phyloP scores from a whole-genome alignment of 2,113 vertebrate genomes.

The Cepphus grylle region DNA sequence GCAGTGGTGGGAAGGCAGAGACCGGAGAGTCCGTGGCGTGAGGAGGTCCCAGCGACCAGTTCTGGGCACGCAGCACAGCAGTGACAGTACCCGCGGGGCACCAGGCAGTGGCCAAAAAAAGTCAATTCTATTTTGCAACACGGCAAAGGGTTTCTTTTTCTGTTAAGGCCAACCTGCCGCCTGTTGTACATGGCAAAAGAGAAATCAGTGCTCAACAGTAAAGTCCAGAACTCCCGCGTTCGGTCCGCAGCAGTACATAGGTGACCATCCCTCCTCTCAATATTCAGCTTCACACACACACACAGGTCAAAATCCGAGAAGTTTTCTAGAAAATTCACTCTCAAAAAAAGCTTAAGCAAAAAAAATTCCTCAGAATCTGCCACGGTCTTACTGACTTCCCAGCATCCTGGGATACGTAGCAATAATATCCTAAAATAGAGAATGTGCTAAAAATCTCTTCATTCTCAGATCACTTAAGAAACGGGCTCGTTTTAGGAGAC shows the following conservation, averaged over 20 bases:
- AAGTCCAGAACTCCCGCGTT: neutral
- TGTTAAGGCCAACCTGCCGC: neutral
- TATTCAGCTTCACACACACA: neutral
- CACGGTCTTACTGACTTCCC: neutral
- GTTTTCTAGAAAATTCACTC: constrained; percentile 4
- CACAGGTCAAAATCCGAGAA: neutral
- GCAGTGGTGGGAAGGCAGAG: neutral
- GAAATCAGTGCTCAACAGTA: neutral
- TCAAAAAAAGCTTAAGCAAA: neutral
- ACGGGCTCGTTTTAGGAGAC: neutral
- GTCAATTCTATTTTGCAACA: neutral
- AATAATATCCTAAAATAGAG: neutral
- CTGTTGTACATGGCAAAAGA: neutral
- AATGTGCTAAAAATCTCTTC: neutral
- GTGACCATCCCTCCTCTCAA: neutral
- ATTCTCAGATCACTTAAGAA: neutral
- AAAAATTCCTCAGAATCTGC: neutral
- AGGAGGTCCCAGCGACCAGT: neutral
- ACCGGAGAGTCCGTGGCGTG: rapidly evolving
- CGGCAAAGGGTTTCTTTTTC: neutral
- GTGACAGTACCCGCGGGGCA: neutral
- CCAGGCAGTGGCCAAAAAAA: neutral
- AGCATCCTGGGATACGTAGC: neutral
- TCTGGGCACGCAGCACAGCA: neutral
- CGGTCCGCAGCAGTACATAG: neutral